A percentile compares a stretch with the other conserved stretches of the same genome.
These are phyloP conservation scores for Rhagoletis zephyria DNA, from an alignment of 1,140 invertebrate species.

Conservation along the genomic window DNA sequence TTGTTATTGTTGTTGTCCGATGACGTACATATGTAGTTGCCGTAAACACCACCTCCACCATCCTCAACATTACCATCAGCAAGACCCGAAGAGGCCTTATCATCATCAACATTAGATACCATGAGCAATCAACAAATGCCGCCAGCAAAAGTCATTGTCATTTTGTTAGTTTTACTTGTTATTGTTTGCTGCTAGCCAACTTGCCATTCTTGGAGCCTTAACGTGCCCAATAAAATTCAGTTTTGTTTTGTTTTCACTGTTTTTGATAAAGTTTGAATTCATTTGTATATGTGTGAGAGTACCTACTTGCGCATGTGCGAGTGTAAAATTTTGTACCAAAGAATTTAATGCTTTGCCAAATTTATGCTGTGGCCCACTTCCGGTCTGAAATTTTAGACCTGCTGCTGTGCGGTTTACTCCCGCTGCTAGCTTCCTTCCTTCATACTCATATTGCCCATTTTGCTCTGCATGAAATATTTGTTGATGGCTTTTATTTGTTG, in stretches of 20 bases:
- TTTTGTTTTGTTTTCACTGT: not conserved
- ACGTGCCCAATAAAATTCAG: conserved; percentile 1
- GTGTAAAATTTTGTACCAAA: not conserved
- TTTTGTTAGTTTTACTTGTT: not conserved
- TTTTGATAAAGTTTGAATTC: not conserved
- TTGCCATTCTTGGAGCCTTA: not conserved
- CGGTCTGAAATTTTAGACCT: not conserved
- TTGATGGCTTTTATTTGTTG: conserved; percentile 5
- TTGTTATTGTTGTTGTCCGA: too few species aligned
- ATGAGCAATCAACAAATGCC: conserved; percentile 2
- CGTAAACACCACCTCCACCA: not conserved
- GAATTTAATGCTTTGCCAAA: conserved; percentile 41
- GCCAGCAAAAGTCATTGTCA: conserved; percentile 17
- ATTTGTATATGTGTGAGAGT: not conserved
- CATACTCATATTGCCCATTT: not conserved
- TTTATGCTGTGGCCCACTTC: conserved; percentile 30
- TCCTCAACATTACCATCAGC: not conserved
- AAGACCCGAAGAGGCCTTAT: too few species aligned
- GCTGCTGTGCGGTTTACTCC: not conserved
- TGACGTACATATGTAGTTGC: too few species aligned
- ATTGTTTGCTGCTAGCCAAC: not conserved
- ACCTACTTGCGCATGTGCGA: not conserved
- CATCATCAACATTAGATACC: conserved; percentile 14
- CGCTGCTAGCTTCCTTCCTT: not conserved
- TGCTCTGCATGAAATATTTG: conserved; percentile 14